phyloP scores from a whole-genome alignment of 2,113 vertebrate genomes.

The Actinemys pallida region DNA sequence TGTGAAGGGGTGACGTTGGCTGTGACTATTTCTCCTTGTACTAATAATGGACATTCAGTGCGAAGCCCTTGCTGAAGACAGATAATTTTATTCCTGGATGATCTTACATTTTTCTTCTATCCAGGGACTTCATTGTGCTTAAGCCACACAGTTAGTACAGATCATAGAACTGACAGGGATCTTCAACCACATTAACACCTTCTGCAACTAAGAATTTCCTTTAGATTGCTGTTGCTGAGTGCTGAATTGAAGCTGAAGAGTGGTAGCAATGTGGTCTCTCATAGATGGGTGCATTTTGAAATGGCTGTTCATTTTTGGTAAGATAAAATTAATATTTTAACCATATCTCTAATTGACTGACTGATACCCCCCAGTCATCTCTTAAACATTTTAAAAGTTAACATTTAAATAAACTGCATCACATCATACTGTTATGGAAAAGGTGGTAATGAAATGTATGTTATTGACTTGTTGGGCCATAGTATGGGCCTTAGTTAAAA shows the following conservation, averaged over 20 bases:
- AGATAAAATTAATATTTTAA: slow-evolving; percentile 9
- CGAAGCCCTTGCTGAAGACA: background rate
- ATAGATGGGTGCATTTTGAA: background rate
- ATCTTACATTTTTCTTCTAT: slow-evolving; percentile 14
- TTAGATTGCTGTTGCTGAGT: background rate
- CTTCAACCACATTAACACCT: background rate
- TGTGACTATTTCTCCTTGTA: background rate
- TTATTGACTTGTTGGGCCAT: background rate
- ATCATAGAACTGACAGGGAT: slow-evolving; percentile 9
- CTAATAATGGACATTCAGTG: background rate
- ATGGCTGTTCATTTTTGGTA: background rate
- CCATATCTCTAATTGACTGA: slow-evolving; percentile 7
- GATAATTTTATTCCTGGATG: slow-evolving; percentile 18
- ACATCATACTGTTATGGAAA: background rate
- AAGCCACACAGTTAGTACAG: rapidly evolving
- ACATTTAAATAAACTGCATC: background rate
- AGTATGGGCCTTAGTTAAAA: background rate
- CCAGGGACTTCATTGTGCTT: background rate
- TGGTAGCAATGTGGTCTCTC: background rate
- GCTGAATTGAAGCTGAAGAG: background rate
- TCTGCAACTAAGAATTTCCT: background rate
- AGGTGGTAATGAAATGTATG: background rate
- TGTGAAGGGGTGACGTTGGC: background rate
- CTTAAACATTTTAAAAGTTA: rapidly evolving
- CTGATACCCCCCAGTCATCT: background rate